These are phyloP conservation scores for Naso thynnoides DNA, from an alignment of 2,797 vertebrate species.

Conservation along the genomic window DNA sequence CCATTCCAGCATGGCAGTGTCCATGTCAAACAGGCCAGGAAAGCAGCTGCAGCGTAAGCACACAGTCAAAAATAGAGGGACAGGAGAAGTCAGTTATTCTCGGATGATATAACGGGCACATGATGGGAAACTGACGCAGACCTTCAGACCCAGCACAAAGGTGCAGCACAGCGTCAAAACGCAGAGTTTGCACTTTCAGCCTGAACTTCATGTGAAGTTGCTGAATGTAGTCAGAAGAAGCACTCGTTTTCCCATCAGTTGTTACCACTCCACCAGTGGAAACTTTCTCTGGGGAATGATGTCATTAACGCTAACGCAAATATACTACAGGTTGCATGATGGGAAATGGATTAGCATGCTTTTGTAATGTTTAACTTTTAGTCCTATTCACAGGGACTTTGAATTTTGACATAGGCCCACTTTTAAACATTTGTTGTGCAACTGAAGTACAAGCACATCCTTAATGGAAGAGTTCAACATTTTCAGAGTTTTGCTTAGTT, in stretches of 20 bases:
- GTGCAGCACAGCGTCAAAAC: constrained; percentile 8
- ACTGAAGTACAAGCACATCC: background rate
- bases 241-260: background rate
- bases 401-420: no score
- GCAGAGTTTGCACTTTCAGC: no score
- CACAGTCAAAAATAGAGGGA: constrained; percentile 53
- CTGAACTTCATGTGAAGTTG: background rate
- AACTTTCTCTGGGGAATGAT: background rate
- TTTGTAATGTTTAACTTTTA: background rate
- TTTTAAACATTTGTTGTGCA: background rate
- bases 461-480: no score
- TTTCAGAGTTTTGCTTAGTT: no score
- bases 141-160: background rate
- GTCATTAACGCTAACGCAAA: background rate
- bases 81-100: background rate
- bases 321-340: background rate
- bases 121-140: constrained; percentile 33
- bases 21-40: constrained; percentile 28
- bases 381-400: background rate
- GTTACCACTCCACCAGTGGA: background rate
- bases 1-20: constrained; percentile 44
- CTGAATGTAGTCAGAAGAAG: background rate
- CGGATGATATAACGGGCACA: constrained; percentile 3
- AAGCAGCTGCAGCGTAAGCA: constrained; percentile 54
- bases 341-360: background rate